Base-by-base conservation (phyloP, 1,140 invertebrate species). In the Drosophila pallidifrons region DNA sequence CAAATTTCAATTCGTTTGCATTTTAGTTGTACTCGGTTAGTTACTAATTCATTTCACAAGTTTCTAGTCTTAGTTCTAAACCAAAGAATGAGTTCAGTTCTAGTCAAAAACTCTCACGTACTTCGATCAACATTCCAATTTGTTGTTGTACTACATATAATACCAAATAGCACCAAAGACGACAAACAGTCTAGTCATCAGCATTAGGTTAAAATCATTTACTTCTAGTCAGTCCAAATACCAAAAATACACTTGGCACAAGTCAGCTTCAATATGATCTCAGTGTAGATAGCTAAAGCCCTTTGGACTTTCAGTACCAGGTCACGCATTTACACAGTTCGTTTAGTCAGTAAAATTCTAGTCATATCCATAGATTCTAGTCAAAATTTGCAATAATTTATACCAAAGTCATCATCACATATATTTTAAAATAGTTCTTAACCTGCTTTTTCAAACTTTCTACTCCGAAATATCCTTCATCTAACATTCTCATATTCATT, bases 181-280 rank as follows among this genome's bases (percentile, higher is more conserved):
- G 73, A 16, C 72, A 75, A 64, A 20, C 58, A 43, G 66, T 76
- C 68, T 76, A 76, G 74, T 76, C 69, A 72, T 76, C 74, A 72
- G 8, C 30, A 32, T 67, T 66, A 61, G 55, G 43, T 76, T 45
- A 81, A 73, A 87, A 65, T 77, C 7, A 77, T 75, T 58, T 75
- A 68, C 46, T 61, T 69, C 0, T 74, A 63, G 57, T 68, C 59
- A 70, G 55, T 49, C 16, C 47, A 47, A 30, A 38, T 25, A 25
- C 54, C 69, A 58, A 67, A 58, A 67, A 59, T 30, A 61, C 51
- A 25, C 59, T 32, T 43, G 65, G 49, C 72, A 86, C 82, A 74
- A 87, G 83, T 88, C 82, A 88, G 82, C 82, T 88, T 87, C 83
- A 77, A 72, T 67, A 59, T 43, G 82, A 87, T 87, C 82, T 87